Conservation (phyloP, 2,888 invertebrate genomes). For the Notocelia uddmanniana region DNA sequence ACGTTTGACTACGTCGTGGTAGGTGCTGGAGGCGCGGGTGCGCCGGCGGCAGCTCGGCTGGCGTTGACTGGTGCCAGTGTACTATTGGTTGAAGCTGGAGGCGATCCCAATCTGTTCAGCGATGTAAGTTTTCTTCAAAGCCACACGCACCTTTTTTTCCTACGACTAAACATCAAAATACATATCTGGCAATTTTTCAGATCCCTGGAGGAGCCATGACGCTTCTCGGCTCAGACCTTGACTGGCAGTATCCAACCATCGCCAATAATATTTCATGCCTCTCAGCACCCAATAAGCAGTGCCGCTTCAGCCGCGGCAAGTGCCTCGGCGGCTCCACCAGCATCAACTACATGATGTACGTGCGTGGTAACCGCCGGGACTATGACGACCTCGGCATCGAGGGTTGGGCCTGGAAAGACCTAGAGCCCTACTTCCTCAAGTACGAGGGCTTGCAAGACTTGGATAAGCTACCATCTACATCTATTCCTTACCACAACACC, state of each 20-base stretch:
- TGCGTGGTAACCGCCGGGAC: slow-evolving; percentile 65
- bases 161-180: not conserved
- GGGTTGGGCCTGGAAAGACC: slow-evolving; percentile 68
- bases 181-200: slow-evolving; percentile 51
- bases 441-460: slow-evolving; percentile 65
- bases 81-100: slow-evolving; percentile 69
- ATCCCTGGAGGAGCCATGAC: slow-evolving; percentile 58
- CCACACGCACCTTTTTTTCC: not conserved
- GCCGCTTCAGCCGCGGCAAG: slow-evolving; percentile 66
- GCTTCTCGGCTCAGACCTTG: slow-evolving; percentile 58
- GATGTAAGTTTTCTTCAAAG: slow-evolving; percentile 11
- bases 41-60: slow-evolving; percentile 63
- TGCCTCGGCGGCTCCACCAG: slow-evolving; percentile 73
- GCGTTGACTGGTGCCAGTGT: slow-evolving; percentile 61
- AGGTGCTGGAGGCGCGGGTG: slow-evolving; percentile 75
- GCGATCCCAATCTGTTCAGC: slow-evolving; percentile 31
- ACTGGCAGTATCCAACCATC: slow-evolving; percentile 66
- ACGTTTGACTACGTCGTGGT: slow-evolving; percentile 82
- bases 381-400: slow-evolving; percentile 58
- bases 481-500: slow-evolving; percentile 66
- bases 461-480: slow-evolving; percentile 58
- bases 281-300: slow-evolving; percentile 55
- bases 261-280: slow-evolving; percentile 70
- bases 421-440: slow-evolving; percentile 67
- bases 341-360: slow-evolving; percentile 73